Percentiles rank a stretch among this genome's conserved stretches.
Evolutionary conservation across 2,113 vertebrate genomes (phyloP).

Genomic region (Sakesphorus luctuosus): DNA sequence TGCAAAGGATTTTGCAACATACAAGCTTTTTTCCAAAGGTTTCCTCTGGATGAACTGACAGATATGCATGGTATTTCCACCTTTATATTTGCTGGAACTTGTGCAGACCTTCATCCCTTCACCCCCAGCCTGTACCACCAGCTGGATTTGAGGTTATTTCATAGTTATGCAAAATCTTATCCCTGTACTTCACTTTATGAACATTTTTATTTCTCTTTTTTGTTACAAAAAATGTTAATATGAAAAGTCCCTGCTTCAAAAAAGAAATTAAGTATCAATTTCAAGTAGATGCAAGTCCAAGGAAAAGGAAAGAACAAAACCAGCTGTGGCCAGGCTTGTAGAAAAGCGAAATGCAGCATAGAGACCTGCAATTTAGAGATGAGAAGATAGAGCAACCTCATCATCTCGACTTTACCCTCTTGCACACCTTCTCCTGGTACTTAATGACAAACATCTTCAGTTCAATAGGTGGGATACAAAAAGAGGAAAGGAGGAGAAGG

Average conservation of each 20-base stretch:
- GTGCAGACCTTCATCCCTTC: background rate
- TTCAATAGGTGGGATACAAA: background rate
- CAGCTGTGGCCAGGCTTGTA: background rate
- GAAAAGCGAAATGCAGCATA: background rate
- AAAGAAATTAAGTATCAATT: background rate
- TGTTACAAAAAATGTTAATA: background rate
- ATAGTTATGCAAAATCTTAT: background rate
- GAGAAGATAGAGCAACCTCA: background rate
- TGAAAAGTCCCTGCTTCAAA: background rate
- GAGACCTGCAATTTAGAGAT: background rate
- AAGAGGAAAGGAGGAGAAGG: background rate
- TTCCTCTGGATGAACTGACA: slow-evolving; percentile 3
- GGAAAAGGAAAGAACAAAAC: background rate
- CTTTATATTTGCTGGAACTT: background rate
- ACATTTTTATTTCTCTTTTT: background rate
- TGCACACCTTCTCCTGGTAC: background rate
- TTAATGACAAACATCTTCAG: background rate
- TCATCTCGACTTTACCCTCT: background rate
- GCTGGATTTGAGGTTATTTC: background rate
- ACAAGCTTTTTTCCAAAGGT: background rate
- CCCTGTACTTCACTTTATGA: background rate
- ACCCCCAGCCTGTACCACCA: accelerated
- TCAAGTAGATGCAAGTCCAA: background rate
- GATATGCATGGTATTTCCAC: background rate
- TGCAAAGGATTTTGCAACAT: background rate